Evolutionary conservation across 2,797 vertebrate species (phyloP).

Genomic region (Alcedo atthis): DNA sequence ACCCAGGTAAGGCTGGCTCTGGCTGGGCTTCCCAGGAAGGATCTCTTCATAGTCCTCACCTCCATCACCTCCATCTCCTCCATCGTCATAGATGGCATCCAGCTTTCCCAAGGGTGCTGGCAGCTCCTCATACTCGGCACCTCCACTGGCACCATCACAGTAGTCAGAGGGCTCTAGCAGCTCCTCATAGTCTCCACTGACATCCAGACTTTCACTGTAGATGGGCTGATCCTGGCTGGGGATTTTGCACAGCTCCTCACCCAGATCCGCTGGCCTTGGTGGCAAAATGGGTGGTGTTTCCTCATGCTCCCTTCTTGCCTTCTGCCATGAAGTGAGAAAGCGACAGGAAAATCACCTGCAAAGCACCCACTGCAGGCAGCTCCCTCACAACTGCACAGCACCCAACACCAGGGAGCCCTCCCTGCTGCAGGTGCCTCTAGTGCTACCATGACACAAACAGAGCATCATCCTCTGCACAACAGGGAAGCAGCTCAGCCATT

Average conservation of each 20-base stretch:
- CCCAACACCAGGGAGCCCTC: not conserved
- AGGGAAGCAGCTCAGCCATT: not conserved
- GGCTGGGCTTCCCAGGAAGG: not conserved
- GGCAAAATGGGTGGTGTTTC: slow-evolving; percentile 84
- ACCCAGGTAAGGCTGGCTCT: slow-evolving; percentile 5
- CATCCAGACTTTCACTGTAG: not conserved
- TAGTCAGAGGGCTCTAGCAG: slow-evolving; percentile 59
- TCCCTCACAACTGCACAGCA: not conserved
- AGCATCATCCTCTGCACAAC: not conserved
- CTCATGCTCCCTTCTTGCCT: slow-evolving; percentile 57
- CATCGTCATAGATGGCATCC: not conserved
- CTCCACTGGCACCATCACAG: not conserved
- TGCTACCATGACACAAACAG: not conserved
- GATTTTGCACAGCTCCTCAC: not conserved
- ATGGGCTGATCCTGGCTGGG: not conserved
- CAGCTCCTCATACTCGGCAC: slow-evolving; percentile 82
- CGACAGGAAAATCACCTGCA: not conserved
- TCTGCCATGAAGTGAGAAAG: not conserved
- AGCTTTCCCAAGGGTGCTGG: not conserved
- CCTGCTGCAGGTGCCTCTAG: not conserved
- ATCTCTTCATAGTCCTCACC: slow-evolving; percentile 59
- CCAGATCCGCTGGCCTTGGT: slow-evolving; percentile 49
- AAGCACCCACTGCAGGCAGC: not conserved
- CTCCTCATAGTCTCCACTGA: slow-evolving; percentile 76
- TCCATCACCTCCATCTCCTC: not conserved